Base-by-base conservation (phyloP, 2,113 vertebrate species). In the Antechinus flavipes region DNA sequence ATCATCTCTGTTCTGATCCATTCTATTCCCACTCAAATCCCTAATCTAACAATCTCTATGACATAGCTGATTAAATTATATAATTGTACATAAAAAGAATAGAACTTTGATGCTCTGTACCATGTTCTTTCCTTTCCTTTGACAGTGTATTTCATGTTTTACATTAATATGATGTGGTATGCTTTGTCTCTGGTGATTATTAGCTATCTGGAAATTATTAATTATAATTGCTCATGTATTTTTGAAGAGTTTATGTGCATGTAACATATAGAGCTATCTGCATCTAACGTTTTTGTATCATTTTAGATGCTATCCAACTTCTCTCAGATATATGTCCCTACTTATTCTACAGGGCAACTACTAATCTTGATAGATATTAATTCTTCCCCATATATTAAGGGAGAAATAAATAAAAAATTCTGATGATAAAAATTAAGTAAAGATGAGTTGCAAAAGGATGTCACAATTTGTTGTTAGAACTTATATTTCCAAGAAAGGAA, bases 111-210 rank as follows among this genome's bases (percentile, higher is more conserved):
- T 53, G 25, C 93, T 47, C 10, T 26, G 52, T 91, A 93, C 8
- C 35, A 76, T 19, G 12, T 55, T 92, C 46, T 96, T 61, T 53
- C 47, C 93, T 55, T 94, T 95, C 90, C 8, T 49, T 91, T 95
- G 26, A 8, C 90, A 95, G n/a, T 2, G 89, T 54, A 96, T 93
- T 91, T 92, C 90, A 94, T 95, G n/a, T 26, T 92, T 97, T 93
- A 76, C 25, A 96, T 84, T 16, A 84, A 42, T 84, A 84, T 84
- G 35, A 16, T 76, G 19, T 84, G 5, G 3, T n/a, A 42, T 84
- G 42, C 35, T 84, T 84, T 22, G 19, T 84, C n/a, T 84, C 35
- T 84, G n/a, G 68, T 84, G n/a, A 16, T 84, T 16, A 84, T 84
- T 49, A 49, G 6, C 6, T 49, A 49, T 49, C 49, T 49, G 49